Base-by-base conservation (phyloP, 1,140 invertebrate genomes). In the Heliothis virescens region DNA sequence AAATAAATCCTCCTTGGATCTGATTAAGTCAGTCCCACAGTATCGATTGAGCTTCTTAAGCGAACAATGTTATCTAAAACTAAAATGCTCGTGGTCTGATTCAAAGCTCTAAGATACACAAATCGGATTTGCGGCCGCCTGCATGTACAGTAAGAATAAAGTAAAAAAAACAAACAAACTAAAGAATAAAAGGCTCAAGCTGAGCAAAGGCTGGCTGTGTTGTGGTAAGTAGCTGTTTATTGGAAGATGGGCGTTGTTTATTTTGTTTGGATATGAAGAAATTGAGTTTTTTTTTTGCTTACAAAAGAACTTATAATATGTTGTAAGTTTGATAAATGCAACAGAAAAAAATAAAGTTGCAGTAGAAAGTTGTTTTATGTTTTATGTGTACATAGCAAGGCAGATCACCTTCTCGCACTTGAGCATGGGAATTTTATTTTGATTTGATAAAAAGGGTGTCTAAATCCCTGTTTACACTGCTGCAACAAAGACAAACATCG, bases 161-260 rank as follows among this genome's bases (percentile, higher is more conserved):
- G 59, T 65, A 73, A 59, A 81, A 79, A 74, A 78, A 59, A 41
- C 34, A 41, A 67, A 78, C 75, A 59, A 69, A 41, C 59, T 63
- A 76, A 79, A 72, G 80, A 75, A 82, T 79, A 60, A 79, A 73
- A 65, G 34, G 59, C 63, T 79, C 50, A 72, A 48, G 72, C 71
- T 69, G 26, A 72, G 75, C 72, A 79, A 79, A 79, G 34, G 50
- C 67, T 29, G 75, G 74, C 3, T n/a, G 76, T 60, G 13, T 21
- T 79, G 52, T 79, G 77, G 81, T 79, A 77, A 47, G 65, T 72
- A 52, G 50, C 60, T 82, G 67, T 34, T 52, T 77, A 41, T 59
- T 69, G 1, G 7, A 65, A 71, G 15, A 18, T 3, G 15, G 15
- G 29, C 18, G 11, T 29, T 1, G 13, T 63, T 34, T 10, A 47